Base-by-base conservation (phyloP, 2,888 invertebrate genomes). In the Bhutanitis thaidina region DNA sequence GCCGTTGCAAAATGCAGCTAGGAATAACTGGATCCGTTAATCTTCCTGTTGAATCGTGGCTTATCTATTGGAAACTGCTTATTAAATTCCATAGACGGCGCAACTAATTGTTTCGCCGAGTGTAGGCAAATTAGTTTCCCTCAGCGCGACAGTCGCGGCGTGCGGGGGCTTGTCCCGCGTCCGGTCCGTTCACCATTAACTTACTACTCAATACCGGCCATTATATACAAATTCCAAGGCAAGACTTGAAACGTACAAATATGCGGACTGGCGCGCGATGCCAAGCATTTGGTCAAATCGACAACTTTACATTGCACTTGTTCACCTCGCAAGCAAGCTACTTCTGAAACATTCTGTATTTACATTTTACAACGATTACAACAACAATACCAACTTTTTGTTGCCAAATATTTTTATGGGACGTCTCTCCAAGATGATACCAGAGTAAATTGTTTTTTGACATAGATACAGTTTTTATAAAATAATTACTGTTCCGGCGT, bases 271-370 rank as follows among this genome's bases (percentile, higher is more conserved):
- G 66, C 65, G 61, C 53, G 69, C 73, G 72, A 79, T 80, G 81
- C 76, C 77, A 82, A 80, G 84, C 83, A 86, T 87, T 84, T 79
- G 72, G 77, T 74, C 69, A 74, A 54, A 69, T 74, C 73, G 71
- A 67, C 71, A 65, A 72, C 75, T 82, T 76, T 74, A 72, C 77
- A 68, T 63, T 68, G 72, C 74, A 72, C 77, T 81, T 80, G 82
- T 82, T 86, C 82, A 80, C 84, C 77, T 81, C 81, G 77, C 67
- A 54, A 61, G 60, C 63, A 67, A 62, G 77, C 74, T 80, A 79
- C 78, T 78, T 76, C 73, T 73, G 74, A 71, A 69, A 41, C 32
- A 20, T 37, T 20, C 37, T 32, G 12, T 32, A 45, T 51, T 48
- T 46, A 20, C 3, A 5, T n/a, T n/a, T n/a, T 20, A 14, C 39